Evolutionary conservation across 2,797 vertebrate genomes (phyloP).

Genomic region (Falco berigora): DNA sequence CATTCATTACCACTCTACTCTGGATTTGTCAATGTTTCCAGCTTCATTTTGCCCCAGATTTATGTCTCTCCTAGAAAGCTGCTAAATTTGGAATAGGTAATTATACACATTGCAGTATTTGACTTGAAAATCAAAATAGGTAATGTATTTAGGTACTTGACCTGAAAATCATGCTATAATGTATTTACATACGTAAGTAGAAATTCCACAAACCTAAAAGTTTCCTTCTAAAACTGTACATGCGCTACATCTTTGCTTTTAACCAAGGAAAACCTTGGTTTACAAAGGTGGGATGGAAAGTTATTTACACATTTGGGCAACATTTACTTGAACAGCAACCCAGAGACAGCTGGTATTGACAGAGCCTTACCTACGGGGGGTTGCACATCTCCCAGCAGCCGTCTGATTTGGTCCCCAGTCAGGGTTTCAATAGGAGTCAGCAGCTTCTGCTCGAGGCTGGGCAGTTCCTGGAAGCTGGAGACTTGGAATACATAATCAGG

Average conservation of each 20-base stretch:
- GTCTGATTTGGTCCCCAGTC: conserved; percentile 77
- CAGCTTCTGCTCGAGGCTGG: conserved; percentile 81
- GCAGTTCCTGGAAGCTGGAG: conserved; percentile 85
- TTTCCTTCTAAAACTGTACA: background rate
- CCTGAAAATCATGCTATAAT: background rate
- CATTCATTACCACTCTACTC: background rate
- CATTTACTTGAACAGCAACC: background rate
- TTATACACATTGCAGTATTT: background rate
- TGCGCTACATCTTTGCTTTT: background rate
- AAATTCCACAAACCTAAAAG: background rate
- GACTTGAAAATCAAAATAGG: background rate
- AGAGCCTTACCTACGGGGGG: conserved; percentile 41
- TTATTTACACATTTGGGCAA: background rate
- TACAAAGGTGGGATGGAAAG: background rate
- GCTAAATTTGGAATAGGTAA: background rate
- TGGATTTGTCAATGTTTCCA: background rate
- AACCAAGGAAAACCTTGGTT: background rate
- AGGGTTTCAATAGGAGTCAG: conserved; percentile 81
- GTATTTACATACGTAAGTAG: background rate
- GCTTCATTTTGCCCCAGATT: background rate
- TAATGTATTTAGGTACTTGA: background rate
- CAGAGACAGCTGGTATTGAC: background rate
- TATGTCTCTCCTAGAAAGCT: background rate
- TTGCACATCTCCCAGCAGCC: conserved; percentile 33
- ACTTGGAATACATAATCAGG: conserved; percentile 81